Percentiles rank a stretch among this genome's conserved stretches.
phyloP scores from a whole-genome alignment of 2,888 invertebrate species.

The Trichacis sp. region DNA sequence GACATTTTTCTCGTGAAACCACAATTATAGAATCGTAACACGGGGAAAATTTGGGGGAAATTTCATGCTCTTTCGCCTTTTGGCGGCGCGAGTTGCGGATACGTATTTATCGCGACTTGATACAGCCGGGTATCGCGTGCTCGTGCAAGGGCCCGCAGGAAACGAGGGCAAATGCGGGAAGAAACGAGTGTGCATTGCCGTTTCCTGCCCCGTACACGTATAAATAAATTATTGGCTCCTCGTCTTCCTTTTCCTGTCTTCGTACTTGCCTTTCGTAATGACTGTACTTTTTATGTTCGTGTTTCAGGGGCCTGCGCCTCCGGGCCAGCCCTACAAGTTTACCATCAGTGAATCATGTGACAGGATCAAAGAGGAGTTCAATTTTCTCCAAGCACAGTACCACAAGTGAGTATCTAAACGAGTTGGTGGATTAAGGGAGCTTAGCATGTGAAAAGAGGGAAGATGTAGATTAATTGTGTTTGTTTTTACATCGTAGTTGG shows the following conservation, averaged over 20 bases:
- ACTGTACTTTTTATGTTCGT: conserved; percentile 53
- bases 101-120: background rate
- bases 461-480: too few relatives aligned
- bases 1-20: too few relatives aligned
- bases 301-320: conserved; percentile 85
- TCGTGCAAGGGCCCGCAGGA: conserved; percentile 30
- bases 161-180: conserved; percentile 37
- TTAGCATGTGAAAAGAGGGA: too few relatives aligned
- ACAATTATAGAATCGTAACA: too few relatives aligned
- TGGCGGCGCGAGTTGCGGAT: conserved; percentile 13
- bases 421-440: too few relatives aligned
- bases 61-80: conserved; percentile 16
- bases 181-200: conserved; percentile 37
- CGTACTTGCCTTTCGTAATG: conserved; percentile 10
- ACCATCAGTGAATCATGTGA: conserved; percentile 94
- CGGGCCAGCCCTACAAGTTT: conserved; percentile 93
- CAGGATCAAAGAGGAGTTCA: conserved; percentile 95
- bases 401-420: conserved; percentile 84
- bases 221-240: conserved; percentile 25
- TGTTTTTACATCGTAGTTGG: too few relatives aligned
- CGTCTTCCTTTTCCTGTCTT: conserved; percentile 25
- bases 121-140: conserved; percentile 27
- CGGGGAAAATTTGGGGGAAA: background rate
- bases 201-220: conserved; percentile 29
- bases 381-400: conserved; percentile 94